A percentile compares a stretch with the other conserved stretches of the same genome.
phyloP scores from a whole-genome alignment of 2,797 vertebrate species.

The Silurus lanzhouensis region DNA sequence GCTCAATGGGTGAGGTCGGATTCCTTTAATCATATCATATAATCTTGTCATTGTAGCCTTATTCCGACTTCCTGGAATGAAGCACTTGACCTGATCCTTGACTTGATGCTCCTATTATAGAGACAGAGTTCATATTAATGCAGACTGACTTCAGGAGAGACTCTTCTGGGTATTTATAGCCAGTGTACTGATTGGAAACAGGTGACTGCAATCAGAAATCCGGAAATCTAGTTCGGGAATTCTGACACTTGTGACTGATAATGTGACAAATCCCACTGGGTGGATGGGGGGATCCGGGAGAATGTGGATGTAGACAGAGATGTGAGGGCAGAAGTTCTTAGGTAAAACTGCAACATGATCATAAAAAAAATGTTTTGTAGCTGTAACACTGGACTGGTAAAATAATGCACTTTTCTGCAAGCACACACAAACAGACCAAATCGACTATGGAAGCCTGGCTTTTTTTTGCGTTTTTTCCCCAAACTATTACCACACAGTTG shows the following conservation, averaged over 20 bases:
- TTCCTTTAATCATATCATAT: neutral
- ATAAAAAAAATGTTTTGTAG: neutral
- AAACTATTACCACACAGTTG: too few species aligned
- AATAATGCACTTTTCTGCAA: neutral
- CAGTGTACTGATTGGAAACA: neutral
- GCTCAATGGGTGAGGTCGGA: neutral
- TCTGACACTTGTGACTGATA: neutral
- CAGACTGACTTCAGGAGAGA: neutral
- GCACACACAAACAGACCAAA: too few species aligned
- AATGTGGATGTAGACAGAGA: neutral
- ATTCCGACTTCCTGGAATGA: neutral
- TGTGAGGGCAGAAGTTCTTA: neutral
- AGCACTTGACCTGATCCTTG: neutral
- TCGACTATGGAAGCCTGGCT: too few species aligned
- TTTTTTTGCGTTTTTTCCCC: too few species aligned
- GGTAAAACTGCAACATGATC: neutral
- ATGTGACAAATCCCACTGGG: neutral
- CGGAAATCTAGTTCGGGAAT: neutral
- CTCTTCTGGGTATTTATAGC: neutral
- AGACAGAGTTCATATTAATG: neutral
- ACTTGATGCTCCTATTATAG: neutral
- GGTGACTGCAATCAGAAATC: conserved; percentile 1
- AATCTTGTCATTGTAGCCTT: neutral
- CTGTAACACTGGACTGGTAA: neutral
- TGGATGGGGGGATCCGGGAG: neutral